These are phyloP conservation scores for Lipotes vexillifer DNA, from an alignment of 2,113 vertebrate genomes.

Conservation along the genomic window DNA sequence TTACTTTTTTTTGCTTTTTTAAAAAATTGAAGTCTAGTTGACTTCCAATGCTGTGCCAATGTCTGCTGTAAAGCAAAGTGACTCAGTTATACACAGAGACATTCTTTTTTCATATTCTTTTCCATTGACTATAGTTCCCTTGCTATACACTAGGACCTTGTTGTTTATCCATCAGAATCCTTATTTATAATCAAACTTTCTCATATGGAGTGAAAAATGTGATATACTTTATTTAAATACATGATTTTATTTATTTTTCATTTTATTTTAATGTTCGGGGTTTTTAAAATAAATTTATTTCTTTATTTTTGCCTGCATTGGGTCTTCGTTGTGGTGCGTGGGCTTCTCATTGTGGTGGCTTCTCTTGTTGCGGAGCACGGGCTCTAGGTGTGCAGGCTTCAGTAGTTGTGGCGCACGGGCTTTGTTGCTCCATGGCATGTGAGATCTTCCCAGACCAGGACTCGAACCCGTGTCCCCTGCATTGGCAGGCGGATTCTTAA, in stretches of 20 bases:
- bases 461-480: no score
- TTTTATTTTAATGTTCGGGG: no score
- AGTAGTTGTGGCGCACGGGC: no score
- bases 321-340: no score
- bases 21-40: not conserved
- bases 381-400: no score
- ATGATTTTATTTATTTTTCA: not conserved
- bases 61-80: not conserved
- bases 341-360: no score
- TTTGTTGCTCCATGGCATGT: no score
- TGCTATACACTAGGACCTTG: not conserved
- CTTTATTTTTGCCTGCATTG: no score
- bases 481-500: no score
- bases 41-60: not conserved
- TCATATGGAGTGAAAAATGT: not conserved
- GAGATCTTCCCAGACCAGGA: no score
- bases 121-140: not conserved
- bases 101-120: not conserved
- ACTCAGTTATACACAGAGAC: not conserved
- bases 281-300: no score
- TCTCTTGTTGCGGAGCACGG: no score
- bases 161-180: not conserved
- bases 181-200: not conserved
- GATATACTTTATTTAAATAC: not conserved
- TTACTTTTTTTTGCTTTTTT: not conserved